A percentile compares a stretch with the other conserved stretches of the same genome.
Conservation (phyloP, 2,888 invertebrate genomes). For the Apotomis turbidana region DNA sequence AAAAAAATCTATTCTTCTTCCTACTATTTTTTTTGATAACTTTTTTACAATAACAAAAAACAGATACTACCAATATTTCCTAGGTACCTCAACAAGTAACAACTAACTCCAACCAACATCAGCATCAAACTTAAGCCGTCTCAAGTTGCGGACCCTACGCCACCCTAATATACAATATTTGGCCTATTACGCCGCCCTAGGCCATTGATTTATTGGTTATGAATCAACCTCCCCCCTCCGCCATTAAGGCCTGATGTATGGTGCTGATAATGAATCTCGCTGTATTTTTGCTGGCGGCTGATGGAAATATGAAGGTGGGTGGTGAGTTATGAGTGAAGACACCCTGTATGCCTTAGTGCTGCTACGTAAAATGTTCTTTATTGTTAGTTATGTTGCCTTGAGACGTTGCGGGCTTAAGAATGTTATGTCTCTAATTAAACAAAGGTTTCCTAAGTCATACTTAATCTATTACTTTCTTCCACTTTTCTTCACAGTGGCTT, state of each 20-base stretch:
- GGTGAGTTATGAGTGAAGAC: constrained; percentile 43
- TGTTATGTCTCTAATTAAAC: no score
- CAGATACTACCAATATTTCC: no score
- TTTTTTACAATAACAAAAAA: no score
- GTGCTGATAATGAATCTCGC: constrained; percentile 47
- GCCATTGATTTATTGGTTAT: constrained; percentile 83
- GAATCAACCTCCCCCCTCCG: constrained; percentile 72
- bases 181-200: constrained; percentile 74
- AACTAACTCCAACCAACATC: constrained; percentile 1
- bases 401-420: no score
- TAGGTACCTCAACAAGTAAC: background rate
- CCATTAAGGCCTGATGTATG: constrained; percentile 60
- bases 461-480: no score
- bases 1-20: no score
- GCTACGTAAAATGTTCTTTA: background rate
- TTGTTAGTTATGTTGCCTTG: no score
- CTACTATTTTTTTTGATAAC: no score
- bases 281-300: constrained; percentile 46
- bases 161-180: constrained; percentile 71
- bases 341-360: constrained; percentile 26
- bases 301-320: constrained; percentile 47
- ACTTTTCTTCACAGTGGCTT: no score
- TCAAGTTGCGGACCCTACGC: constrained; percentile 43
- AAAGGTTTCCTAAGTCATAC: no score
- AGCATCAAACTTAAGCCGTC: background rate